Evolutionary conservation across 1,140 invertebrate species (phyloP).

Genomic region (Lepeophtheirus salmonis): DNA sequence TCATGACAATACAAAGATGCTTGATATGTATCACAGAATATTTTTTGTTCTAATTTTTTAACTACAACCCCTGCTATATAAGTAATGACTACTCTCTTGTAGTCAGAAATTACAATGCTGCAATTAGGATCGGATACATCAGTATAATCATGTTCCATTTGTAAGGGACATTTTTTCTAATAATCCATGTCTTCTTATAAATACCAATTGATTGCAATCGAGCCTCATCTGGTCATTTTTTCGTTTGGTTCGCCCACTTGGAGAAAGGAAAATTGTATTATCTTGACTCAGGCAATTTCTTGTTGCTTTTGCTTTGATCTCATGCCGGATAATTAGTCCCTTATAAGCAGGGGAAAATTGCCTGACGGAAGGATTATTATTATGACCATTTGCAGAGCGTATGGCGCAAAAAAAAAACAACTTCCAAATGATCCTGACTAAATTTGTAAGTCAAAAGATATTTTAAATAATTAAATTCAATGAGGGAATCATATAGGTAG

Average conservation of each 20-base stretch:
- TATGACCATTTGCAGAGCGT: slow-evolving; percentile 25
- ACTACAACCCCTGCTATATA: not conserved
- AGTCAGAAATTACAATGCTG: not conserved
- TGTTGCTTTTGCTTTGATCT: not conserved
- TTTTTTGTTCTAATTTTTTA: not conserved
- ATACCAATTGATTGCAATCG: not conserved
- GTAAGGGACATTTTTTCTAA: too few species aligned
- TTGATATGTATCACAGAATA: not conserved
- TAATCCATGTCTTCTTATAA: not conserved
- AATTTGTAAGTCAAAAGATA: slow-evolving; percentile 25
- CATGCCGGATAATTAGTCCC: slow-evolving; percentile 3
- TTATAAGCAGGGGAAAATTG: slow-evolving; percentile 24
- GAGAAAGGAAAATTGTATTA: not conserved
- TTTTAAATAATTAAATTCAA: slow-evolving; percentile 8
- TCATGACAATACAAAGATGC: not conserved
- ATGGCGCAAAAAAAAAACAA: slow-evolving; percentile 28
- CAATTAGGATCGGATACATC: not conserved
- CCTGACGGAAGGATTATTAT: slow-evolving; percentile 27
- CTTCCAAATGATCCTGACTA: slow-evolving; percentile 28
- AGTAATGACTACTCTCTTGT: not conserved
- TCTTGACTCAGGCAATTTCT: not conserved
- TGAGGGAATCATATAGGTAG: slow-evolving; percentile 8
- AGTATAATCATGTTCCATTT: not conserved
- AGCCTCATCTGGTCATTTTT: not conserved
- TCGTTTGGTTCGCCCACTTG: not conserved